Evolutionary conservation across 1,140 invertebrate genomes (phyloP).

Genomic region (Daktulosphaira vitifoliae): DNA sequence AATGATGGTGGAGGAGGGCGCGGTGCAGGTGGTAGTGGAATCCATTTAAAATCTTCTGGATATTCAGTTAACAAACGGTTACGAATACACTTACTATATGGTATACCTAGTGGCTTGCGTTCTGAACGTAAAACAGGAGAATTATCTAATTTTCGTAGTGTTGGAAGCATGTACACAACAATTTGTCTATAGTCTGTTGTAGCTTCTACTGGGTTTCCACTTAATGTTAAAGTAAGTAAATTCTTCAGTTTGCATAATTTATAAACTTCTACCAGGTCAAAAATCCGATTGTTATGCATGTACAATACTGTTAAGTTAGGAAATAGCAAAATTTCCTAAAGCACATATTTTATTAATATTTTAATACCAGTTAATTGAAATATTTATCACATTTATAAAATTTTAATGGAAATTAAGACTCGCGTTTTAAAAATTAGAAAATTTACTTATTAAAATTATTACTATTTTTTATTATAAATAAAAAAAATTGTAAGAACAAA

Average conservation of each 20-base stretch:
- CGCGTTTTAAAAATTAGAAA: no score
- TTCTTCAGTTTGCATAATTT: not conserved
- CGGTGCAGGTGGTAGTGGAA: not conserved
- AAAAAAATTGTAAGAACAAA: no score
- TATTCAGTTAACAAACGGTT: not conserved
- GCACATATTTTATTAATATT: no score
- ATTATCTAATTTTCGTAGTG: not conserved
- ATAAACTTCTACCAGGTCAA: not conserved
- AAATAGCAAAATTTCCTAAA: conserved; percentile 2
- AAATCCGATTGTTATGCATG: not conserved
- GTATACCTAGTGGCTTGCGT: not conserved
- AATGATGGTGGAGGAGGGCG: no score
- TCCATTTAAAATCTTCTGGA: not conserved
- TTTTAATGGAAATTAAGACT: no score
- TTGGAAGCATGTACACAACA: not conserved
- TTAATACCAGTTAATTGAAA: no score
- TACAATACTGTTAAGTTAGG: conserved; percentile 12
- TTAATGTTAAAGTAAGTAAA: not conserved
- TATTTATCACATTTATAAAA: no score
- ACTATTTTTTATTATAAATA: no score
- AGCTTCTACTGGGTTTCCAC: not conserved
- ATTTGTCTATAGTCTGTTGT: not conserved
- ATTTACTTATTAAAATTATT: no score
- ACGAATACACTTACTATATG: not conserved
- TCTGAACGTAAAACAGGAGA: not conserved